Percentiles rank a stretch among this genome's conserved stretches.
Conservation (phyloP, 2,888 invertebrate species). For the Herminia tarsipennalis region DNA sequence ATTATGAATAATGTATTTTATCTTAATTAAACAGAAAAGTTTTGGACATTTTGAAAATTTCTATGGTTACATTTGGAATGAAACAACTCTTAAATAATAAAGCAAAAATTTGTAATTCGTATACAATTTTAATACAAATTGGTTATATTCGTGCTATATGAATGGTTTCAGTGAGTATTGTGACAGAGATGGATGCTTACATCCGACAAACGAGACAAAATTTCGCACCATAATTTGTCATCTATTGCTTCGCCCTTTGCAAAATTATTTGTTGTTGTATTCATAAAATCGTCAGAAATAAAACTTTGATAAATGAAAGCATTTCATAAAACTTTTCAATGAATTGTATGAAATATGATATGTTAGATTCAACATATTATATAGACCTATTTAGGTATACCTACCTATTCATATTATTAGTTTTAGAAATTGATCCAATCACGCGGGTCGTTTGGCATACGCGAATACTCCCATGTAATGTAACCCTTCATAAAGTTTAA, state of each 20-base stretch:
- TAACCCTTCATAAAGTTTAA: slow-evolving; percentile 34
- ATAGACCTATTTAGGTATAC: not conserved
- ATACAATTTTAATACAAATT: slow-evolving; percentile 35
- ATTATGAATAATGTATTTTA: slow-evolving; percentile 18
- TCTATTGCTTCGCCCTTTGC: slow-evolving; percentile 42
- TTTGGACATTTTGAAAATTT: slow-evolving; percentile 15
- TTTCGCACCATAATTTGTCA: slow-evolving; percentile 56
- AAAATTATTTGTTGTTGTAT: slow-evolving; percentile 21
- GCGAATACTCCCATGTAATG: slow-evolving; percentile 28
- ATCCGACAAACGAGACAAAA: slow-evolving; percentile 38
- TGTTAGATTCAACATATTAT: no score
- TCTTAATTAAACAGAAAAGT: slow-evolving; percentile 29
- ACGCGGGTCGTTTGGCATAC: slow-evolving; percentile 30
- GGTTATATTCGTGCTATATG: slow-evolving; percentile 41
- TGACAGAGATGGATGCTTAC: slow-evolving; percentile 61
- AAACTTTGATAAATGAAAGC: no score
- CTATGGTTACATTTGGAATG: slow-evolving; percentile 14
- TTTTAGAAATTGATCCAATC: slow-evolving; percentile 37
- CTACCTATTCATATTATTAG: slow-evolving; percentile 4
- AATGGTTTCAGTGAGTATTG: slow-evolving; percentile 42
- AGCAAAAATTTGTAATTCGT: no score
- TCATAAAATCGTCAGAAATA: no score
- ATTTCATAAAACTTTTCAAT: no score
- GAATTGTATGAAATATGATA: no score
- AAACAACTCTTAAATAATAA: slow-evolving; percentile 7